A percentile compares a stretch with the other conserved stretches of the same genome.
Evolutionary conservation across 2,113 vertebrate species (phyloP).

Genomic region (Raja brachyura): DNA sequence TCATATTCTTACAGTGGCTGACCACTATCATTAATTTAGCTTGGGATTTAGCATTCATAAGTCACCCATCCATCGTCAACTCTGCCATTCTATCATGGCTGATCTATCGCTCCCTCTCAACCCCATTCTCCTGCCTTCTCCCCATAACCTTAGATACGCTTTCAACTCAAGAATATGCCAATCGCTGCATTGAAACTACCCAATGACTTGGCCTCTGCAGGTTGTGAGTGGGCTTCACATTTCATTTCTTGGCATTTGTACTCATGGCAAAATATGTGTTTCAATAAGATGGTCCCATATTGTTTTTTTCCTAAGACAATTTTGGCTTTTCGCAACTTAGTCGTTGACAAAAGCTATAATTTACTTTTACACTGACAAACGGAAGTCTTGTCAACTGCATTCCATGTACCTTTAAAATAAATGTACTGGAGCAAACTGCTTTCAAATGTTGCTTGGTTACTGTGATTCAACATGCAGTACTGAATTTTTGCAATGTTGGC

Average conservation of each 20-base stretch:
- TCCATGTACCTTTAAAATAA: conserved; percentile 2
- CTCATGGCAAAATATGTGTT: background rate
- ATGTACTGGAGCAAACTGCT: background rate
- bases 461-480: background rate
- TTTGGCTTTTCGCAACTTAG: background rate
- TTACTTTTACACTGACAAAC: conserved; percentile 3
- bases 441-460: background rate
- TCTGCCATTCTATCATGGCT: no score
- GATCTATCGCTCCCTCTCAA: no score
- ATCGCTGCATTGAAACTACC: no score
- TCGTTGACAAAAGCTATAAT: background rate
- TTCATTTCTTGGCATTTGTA: background rate
- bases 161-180: no score
- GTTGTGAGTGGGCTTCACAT: background rate
- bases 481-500: background rate
- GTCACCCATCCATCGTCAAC: no score
- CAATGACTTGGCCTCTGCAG: no score
- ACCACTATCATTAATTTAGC: background rate
- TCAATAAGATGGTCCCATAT: background rate
- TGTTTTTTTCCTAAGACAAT: background rate
- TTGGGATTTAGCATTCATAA: background rate
- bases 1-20: no score
- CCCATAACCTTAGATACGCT: no score
- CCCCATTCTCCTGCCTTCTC: no score
- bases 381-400: conserved; percentile 15